Evolutionary conservation across 2,888 invertebrate genomes (phyloP), one percentile per base, ranked within the genome.

Genomic region (Dexiosoma caninum): DNA sequence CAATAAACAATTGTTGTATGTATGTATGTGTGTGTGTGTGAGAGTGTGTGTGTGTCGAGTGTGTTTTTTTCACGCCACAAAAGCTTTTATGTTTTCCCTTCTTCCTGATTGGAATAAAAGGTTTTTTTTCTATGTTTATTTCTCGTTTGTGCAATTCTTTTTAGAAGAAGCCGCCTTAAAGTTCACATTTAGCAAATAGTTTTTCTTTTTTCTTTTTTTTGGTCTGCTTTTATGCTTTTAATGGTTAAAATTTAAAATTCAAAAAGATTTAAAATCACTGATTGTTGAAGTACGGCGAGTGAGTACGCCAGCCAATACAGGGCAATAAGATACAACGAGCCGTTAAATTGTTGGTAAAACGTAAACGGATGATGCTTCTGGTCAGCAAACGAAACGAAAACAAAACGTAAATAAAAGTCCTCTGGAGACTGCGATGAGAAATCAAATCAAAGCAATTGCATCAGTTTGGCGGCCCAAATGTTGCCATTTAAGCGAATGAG

Each of bases 261-360:
- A 66, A 76, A 76, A 69, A 81, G 81, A 81, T 81, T 74, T 74
- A 44, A 72, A 81, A 74, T 81, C 81, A 81, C 77, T 74, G 81
- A 81, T 81, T 64, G 57, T 40, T 72, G 49, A 51, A 37, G 30
- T 51, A 49, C 44, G 64, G 35, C 44, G 60, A 32, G 51, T 69
- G 16, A 7, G n/a, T n/a, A n/a, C n/a, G n/a, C n/a, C n/a, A n/a
- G 51, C 53, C 72, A 57, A 32, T 57, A 30, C 46, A 37, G 37
- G 44, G 67, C 81, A 70, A 57, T 70, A 72, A 76, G 42, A 66
- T 64, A 66, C 51, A 40, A 66, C 67, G 66, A 80, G 75, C 80
- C 80, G 80, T 79, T 78, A 72, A 66, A 62, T 67, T 75, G 70
- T 75, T 75, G 69, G 59, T 70, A 64, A 74, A 74, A 79, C 51